A percentile compares a stretch with the other conserved stretches of the same genome.
Evolutionary conservation across 2,888 invertebrate genomes (phyloP).

Genomic region (Hyposoter didymator): DNA sequence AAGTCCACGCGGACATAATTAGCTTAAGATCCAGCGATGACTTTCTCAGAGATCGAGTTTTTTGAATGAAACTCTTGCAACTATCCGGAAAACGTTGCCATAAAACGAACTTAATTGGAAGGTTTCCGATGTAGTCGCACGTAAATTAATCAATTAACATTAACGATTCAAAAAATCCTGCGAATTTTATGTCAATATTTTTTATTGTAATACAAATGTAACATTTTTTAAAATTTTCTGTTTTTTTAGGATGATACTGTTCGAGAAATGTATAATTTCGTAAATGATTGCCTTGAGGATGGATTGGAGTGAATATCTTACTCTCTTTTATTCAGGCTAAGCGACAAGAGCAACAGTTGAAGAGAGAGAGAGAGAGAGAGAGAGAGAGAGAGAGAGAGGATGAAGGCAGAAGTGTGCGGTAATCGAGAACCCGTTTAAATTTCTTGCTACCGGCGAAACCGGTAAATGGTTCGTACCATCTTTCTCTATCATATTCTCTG

Average conservation of each 20-base stretch:
- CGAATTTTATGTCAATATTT: not conserved
- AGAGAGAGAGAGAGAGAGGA: not conserved
- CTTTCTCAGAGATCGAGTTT: not conserved
- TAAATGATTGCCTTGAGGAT: slow-evolving; percentile 55
- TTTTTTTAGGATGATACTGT: slow-evolving; percentile 6
- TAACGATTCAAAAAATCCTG: not conserved
- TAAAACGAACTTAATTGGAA: not conserved
- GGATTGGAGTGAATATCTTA: slow-evolving; percentile 58
- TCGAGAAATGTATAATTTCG: slow-evolving; percentile 32
- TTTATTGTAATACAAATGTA: not conserved
- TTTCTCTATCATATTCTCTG: slow-evolving; percentile 11
- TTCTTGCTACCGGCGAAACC: slow-evolving; percentile 68
- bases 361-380: not conserved
- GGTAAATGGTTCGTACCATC: slow-evolving; percentile 62
- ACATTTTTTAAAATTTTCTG: not conserved
- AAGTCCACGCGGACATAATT: slow-evolving; percentile 35
- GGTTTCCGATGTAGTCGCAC: not conserved
- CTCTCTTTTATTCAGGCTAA: slow-evolving; percentile 16
- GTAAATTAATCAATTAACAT: slow-evolving; percentile 26
- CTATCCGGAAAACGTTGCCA: not conserved
- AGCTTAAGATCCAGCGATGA: slow-evolving; percentile 42
- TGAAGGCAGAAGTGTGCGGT: slow-evolving; percentile 32
- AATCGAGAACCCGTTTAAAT: slow-evolving; percentile 68
- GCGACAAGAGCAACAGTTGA: slow-evolving; percentile 24
- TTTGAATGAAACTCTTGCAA: slow-evolving; percentile 44